phyloP scores from a whole-genome alignment of 2,113 vertebrate species.

The Lophius piscatorius region DNA sequence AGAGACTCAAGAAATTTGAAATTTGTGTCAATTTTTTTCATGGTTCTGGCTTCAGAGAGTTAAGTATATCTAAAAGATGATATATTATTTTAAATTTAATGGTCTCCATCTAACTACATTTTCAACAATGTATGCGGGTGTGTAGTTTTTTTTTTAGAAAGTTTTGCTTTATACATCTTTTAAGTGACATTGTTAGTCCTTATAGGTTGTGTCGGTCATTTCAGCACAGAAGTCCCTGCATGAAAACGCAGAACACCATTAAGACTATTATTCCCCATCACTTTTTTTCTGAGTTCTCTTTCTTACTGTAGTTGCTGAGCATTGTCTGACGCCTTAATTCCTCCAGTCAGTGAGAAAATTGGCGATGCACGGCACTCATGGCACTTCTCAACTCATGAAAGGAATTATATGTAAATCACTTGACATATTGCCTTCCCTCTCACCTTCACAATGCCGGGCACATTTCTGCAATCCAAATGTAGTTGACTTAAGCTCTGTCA shows the following conservation, averaged over 20 bases:
- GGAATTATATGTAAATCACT: slow-evolving; percentile 40
- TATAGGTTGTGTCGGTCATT: neutral
- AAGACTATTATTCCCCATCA: slow-evolving; percentile 1
- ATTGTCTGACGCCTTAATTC: slow-evolving; percentile 18
- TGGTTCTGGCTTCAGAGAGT: too few species aligned
- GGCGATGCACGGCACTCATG: slow-evolving; percentile 1
- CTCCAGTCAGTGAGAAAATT: slow-evolving; percentile 18
- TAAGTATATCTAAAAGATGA: too few species aligned
- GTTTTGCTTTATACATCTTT: slow-evolving; percentile 8
- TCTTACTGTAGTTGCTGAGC: slow-evolving; percentile 3
- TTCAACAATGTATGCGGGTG: too few species aligned
- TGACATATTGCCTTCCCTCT: slow-evolving; percentile 33
- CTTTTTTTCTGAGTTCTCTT: slow-evolving; percentile 19
- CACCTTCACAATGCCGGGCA: slow-evolving; percentile 29
- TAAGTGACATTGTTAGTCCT: slow-evolving; percentile 18
- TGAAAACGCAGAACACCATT: slow-evolving; percentile 12
- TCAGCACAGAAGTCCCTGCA: slow-evolving; percentile 1
- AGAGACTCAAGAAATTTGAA: too few species aligned
- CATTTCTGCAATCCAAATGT: slow-evolving; percentile 22
- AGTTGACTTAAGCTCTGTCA: neutral
- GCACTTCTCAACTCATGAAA: slow-evolving; percentile 18
- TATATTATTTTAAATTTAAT: too few species aligned
- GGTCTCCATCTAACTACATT: too few species aligned
- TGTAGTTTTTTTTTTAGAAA: neutral
- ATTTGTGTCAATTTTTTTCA: too few species aligned